A percentile compares a stretch with the other conserved stretches of the same genome.
These are phyloP conservation scores for Pseudanteris insignis DNA, from an alignment of 2,888 invertebrate genomes.

Conservation along the genomic window DNA sequence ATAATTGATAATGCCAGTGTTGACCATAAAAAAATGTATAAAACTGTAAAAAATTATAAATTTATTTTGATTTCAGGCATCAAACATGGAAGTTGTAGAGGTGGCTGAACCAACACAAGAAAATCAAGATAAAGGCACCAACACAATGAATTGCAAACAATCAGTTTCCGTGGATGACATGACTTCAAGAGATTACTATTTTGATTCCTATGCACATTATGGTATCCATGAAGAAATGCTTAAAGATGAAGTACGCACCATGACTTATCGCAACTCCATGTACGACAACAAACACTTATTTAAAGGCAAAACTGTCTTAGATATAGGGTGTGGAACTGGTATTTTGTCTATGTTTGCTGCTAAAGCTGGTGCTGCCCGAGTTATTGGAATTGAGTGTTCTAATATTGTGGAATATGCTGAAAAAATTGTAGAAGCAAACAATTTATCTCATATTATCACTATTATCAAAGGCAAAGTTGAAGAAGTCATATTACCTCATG, in stretches of 20 bases:
- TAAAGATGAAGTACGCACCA: conserved; percentile 98
- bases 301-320: conserved; percentile 89
- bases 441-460: conserved; percentile 80
- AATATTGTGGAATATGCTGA: conserved; percentile 97
- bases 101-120: conserved; percentile 61
- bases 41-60: too few relatives aligned
- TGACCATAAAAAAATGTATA: too few relatives aligned
- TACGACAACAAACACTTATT: conserved; percentile 99
- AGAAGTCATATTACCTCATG: conserved; percentile 91
- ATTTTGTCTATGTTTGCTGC: conserved; percentile 99
- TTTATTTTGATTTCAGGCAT: conserved; percentile 49
- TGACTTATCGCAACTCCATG: conserved; percentile 98
- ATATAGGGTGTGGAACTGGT: conserved; percentile 99
- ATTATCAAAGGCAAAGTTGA: conserved; percentile 93
- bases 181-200: conserved; percentile 99
- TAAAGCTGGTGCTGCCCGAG: conserved; percentile 94
- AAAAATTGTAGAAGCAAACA: conserved; percentile 90
- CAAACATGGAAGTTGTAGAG: conserved; percentile 70
- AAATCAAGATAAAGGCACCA: conserved; percentile 45
- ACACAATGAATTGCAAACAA: conserved; percentile 57
- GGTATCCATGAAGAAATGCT: conserved; percentile 99
- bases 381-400: conserved; percentile 97
- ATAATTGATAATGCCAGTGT: too few relatives aligned
- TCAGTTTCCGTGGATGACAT: conserved; percentile 88
- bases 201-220: conserved; percentile 99